Conservation (phyloP, 1,140 invertebrate genomes). For the Sitobion miscanthi region DNA sequence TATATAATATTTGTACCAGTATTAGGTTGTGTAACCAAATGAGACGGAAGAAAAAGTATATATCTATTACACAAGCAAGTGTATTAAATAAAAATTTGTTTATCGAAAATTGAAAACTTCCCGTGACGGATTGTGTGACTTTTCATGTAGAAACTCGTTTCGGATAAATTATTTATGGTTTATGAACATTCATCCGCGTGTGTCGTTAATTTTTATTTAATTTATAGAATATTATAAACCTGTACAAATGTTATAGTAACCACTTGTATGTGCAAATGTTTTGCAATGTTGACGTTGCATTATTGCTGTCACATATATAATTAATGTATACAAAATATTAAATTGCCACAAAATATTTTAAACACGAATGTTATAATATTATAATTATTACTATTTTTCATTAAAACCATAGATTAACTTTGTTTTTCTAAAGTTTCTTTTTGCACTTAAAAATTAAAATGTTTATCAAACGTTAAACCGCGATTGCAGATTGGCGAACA, state of each 20-base stretch:
- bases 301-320: background rate
- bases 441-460: background rate
- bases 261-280: background rate
- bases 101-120: background rate
- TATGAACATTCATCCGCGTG: background rate
- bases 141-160: background rate
- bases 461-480: background rate
- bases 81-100: background rate
- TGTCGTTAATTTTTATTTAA: background rate
- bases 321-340: too few relatives aligned
- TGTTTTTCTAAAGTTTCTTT: background rate
- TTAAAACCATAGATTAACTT: background rate
- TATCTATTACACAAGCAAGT: background rate
- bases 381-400: background rate
- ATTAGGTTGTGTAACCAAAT: background rate
- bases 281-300: background rate
- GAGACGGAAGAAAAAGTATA: background rate
- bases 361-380: background rate
- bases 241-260: background rate
- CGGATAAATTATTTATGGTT: background rate
- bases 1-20: background rate
- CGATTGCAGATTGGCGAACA: background rate
- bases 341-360: background rate
- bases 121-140: background rate
- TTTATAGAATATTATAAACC: background rate